These are phyloP conservation scores for Lagopus leucura DNA, from an alignment of 2,113 vertebrate species.

Conservation along the genomic window DNA sequence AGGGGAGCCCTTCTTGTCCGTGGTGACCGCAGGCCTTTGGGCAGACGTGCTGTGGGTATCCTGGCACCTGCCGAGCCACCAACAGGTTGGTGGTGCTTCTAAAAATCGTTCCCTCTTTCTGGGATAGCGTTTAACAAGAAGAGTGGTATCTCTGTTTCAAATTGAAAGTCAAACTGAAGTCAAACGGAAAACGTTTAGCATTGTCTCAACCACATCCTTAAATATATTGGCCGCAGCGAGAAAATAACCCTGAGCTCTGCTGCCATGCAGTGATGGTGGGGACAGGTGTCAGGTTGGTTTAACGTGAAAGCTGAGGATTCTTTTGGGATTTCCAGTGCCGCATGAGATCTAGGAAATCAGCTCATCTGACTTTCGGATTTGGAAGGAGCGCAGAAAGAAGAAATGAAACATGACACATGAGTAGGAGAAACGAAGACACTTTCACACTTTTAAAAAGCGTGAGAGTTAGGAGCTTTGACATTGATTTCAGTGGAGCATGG, in stretches of 20 bases:
- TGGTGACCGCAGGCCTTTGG: background rate
- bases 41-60: background rate
- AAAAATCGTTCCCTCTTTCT: conserved; percentile 32
- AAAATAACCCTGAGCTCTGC: conserved; percentile 7
- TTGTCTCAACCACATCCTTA: conserved; percentile 57
- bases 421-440: background rate
- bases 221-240: background rate
- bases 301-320: conserved; percentile 16
- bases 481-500: fast-evolving
- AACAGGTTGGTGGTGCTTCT: conserved; percentile 10
- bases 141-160: conserved; percentile 14
- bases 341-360: background rate
- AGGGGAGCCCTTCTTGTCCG: background rate
- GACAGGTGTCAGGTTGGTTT: conserved; percentile 38
- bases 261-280: background rate
- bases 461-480: background rate
- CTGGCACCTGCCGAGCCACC: background rate
- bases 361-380: background rate
- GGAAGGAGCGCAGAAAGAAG: background rate
- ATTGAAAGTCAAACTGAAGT: conserved; percentile 66
- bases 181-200: conserved; percentile 56
- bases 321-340: conserved; percentile 18
- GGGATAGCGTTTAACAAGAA: conserved; percentile 41
- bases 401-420: background rate
- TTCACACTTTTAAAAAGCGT: background rate